Evolutionary conservation across 2,797 vertebrate species (phyloP), one percentile per base, ranked within the genome.

Genomic region (Orientallactaga sibirica): DNA sequence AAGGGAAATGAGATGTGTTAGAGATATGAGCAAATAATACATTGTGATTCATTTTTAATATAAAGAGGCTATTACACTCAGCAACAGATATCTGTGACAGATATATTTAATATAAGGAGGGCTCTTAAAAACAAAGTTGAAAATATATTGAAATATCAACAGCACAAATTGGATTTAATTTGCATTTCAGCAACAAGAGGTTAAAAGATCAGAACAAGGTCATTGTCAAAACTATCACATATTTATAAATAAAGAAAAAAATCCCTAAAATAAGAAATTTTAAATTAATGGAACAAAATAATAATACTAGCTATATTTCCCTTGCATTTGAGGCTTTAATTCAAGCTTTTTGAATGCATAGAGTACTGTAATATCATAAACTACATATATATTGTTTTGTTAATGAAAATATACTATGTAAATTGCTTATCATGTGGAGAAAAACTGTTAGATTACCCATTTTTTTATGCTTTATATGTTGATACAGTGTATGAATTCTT

Each of bases 1-100:
- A 95, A 92, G 95, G 86, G 55, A 95, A 97, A 97, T 97, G 90
- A 96, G 94, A 95, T 92, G 20, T 88, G 79, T 94, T 97, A 89
- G 70, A 88, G 88, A 96, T 97, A 94, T 82, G 80, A 93, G 41
- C 88, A 96, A 95, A 95, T 97, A 93, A 97, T 91, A 94, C 37
- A 89, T 61, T 95, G 37, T 86, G 94, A 96, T 89, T 97, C 94
- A 89, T 96, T 97, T 94, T 91, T 77, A 85, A 96, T 94, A 96
- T 96, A 96, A 94, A 94, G 80, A 96, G 77, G 48, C 74, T 93
- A 94, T 97, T 97, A 93, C 29, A 94, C 48, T 77, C 67, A 93
- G 86, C 2, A 3, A 94, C 86, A 94, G 88, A 90, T 95, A 73
- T 94, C 95, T 84, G 62, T 85, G 90, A 87, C 92, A 95, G 83